Conservation (phyloP, 2,888 invertebrate species). For the Phlogophora meticulosa region DNA sequence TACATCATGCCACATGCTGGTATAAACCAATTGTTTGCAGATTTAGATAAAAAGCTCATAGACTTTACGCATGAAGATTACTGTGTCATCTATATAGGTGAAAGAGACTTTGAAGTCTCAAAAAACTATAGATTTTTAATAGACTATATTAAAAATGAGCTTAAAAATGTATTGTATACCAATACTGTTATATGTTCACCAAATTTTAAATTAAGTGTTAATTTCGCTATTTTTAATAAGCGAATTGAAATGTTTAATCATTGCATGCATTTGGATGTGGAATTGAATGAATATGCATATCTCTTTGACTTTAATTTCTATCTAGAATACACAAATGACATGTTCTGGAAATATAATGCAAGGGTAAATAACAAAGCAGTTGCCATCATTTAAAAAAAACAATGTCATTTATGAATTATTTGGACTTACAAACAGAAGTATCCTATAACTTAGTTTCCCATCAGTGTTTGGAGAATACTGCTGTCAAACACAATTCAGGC, state of each 20-base stretch:
- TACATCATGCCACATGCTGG: constrained; percentile 8
- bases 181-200: constrained; percentile 2
- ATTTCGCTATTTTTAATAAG: constrained; percentile 7
- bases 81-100: constrained; percentile 6
- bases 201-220: constrained; percentile 7
- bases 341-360: not conserved
- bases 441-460: not conserved
- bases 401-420: not conserved
- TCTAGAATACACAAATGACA: not conserved
- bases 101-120: constrained; percentile 7
- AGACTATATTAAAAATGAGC: too few relatives aligned
- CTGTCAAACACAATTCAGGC: not conserved
- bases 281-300: not conserved
- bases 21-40: constrained; percentile 2
- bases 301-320: not conserved
- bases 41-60: constrained; percentile 2
- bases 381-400: not conserved
- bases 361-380: not conserved
- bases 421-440: not conserved
- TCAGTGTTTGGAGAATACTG: not conserved
- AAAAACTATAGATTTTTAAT: constrained; percentile 2
- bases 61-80: not conserved
- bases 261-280: not conserved
- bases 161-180: not conserved
- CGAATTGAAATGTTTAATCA: too few relatives aligned